Percentiles rank a stretch among this genome's conserved stretches.
These are phyloP conservation scores for Galagoides demidoff DNA, from an alignment of 2,797 vertebrate species.

Conservation along the genomic window DNA sequence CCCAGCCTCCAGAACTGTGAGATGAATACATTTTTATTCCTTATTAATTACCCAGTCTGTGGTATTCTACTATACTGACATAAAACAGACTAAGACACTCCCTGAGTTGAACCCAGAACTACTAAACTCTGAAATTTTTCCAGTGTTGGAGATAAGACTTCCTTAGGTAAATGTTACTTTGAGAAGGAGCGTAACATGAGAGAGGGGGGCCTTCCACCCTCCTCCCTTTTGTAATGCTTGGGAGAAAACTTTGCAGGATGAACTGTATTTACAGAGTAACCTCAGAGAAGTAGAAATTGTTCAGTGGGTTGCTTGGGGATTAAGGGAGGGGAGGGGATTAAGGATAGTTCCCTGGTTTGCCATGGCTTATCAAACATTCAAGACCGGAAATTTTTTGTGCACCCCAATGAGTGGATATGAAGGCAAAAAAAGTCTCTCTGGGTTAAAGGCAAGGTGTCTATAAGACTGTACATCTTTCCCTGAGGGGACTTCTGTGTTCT, in stretches of 20 bases:
- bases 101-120: not conserved
- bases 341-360: not conserved
- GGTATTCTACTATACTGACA: not conserved
- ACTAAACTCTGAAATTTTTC: not conserved
- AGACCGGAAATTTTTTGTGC: not conserved
- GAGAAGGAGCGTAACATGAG: not conserved
- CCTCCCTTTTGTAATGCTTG: not conserved
- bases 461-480: not conserved
- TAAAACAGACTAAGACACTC: not conserved
- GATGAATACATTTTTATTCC: not conserved
- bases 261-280: not conserved
- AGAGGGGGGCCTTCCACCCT: too few species aligned
- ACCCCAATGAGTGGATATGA: not conserved
- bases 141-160: not conserved
- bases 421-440: not conserved
- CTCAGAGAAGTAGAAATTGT: not conserved
- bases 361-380: not conserved
- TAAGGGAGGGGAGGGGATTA: not conserved
- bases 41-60: not conserved
- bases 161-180: not conserved
- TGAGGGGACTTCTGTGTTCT: not conserved
- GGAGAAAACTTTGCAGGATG: not conserved
- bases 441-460: not conserved
- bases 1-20: not conserved
- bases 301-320: not conserved